Conservation (phyloP, 2,113 vertebrate genomes). For the Brachyistius frenatus region DNA sequence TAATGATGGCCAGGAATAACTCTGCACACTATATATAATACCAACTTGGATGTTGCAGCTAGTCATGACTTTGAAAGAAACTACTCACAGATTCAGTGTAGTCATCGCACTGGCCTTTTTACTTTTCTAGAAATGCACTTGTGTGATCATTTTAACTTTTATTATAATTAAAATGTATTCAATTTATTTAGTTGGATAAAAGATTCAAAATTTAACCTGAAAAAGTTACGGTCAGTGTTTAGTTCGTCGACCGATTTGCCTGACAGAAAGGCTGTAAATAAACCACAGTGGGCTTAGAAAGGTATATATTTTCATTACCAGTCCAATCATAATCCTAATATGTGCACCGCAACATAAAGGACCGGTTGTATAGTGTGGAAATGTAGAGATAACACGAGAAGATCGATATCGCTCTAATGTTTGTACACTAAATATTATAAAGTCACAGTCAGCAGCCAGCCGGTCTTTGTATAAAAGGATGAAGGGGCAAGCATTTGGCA, state of each 20-base stretch:
- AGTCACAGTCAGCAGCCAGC: neutral
- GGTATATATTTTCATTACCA: neutral
- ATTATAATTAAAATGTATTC: no score
- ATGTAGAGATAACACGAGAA: neutral
- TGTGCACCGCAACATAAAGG: neutral
- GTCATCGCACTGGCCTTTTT: neutral
- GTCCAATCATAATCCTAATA: neutral
- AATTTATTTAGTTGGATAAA: no score
- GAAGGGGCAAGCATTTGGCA: neutral
- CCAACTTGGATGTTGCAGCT: slow-evolving; percentile 22
- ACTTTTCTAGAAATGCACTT: neutral
- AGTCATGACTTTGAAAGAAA: neutral
- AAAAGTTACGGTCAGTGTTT: neutral
- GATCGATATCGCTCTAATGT: slow-evolving; percentile 2
- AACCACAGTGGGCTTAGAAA: neutral
- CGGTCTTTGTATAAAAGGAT: neutral
- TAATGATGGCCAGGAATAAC: slow-evolving; percentile 29
- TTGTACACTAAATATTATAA: slow-evolving; percentile 7
- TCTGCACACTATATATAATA: slow-evolving; percentile 4
- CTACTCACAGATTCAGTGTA: neutral
- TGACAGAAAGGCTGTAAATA: neutral
- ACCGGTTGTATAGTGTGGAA: neutral
- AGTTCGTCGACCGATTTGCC: neutral
- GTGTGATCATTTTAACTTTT: no score
- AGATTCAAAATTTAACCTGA: neutral